A percentile compares a stretch with the other conserved stretches of the same genome.
phyloP scores from a whole-genome alignment of 2,113 vertebrate genomes.

The Vulpes lagopus region DNA sequence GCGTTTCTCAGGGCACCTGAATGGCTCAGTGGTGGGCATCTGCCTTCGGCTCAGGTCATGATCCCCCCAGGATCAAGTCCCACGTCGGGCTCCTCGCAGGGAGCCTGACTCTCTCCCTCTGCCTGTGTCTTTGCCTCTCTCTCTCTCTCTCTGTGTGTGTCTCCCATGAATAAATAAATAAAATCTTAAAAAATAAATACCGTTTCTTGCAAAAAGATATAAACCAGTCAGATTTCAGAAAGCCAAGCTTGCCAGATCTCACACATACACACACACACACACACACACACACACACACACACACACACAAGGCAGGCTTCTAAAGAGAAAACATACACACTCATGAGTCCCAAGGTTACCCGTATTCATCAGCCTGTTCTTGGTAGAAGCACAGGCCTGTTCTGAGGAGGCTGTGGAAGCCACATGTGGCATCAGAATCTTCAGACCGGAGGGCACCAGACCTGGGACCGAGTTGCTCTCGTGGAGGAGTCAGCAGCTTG shows the following conservation, averaged over 20 bases:
- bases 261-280: too few species aligned
- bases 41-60: too few species aligned
- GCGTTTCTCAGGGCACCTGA: too few species aligned
- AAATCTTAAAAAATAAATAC: background rate
- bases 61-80: too few species aligned
- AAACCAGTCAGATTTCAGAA: background rate
- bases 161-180: background rate
- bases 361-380: background rate
- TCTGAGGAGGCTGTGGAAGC: background rate
- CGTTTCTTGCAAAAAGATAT: background rate
- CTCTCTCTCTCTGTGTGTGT: too few species aligned
- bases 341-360: background rate
- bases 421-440: fast-evolving
- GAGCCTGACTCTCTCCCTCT: too few species aligned
- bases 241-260: background rate
- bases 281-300: background rate
- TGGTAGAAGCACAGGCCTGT: background rate
- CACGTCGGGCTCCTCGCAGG: too few species aligned
- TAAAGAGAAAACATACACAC: background rate
- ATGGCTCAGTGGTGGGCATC: too few species aligned
- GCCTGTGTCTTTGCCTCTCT: too few species aligned
- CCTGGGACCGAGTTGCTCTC: background rate
- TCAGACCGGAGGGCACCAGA: background rate
- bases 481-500: too few species aligned
- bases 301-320: too few species aligned